Evolutionary conservation across 2,888 invertebrate genomes (phyloP).

Genomic region (Aelia acuminata): DNA sequence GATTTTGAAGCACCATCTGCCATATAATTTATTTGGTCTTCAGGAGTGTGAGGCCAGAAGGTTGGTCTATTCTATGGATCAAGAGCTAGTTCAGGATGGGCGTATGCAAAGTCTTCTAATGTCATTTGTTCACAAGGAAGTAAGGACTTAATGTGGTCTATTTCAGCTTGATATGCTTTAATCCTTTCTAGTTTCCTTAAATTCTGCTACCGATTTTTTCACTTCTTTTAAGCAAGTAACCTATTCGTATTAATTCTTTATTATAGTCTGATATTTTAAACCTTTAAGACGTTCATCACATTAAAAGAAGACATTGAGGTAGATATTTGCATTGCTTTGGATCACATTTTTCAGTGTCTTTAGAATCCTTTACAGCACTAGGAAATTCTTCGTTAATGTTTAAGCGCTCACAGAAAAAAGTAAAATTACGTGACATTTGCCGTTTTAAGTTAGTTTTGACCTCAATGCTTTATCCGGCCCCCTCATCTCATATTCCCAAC

Average conservation of each 20-base stretch:
- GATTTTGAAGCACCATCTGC: neutral
- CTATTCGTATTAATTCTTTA: too few species aligned
- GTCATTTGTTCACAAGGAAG: conserved; percentile 92
- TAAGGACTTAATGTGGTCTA: conserved; percentile 77
- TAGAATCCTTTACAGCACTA: neutral
- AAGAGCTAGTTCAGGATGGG: conserved; percentile 79
- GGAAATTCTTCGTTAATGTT: neutral
- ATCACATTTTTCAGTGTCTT: neutral
- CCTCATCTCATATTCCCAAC: neutral
- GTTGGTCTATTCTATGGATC: conserved; percentile 85
- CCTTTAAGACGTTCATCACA: too few species aligned
- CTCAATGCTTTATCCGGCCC: neutral
- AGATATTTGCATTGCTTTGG: neutral
- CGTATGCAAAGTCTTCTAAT: conserved; percentile 86
- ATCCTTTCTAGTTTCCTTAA: conserved; percentile 76
- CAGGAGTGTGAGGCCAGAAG: conserved; percentile 86
- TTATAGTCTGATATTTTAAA: too few species aligned
- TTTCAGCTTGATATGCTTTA: conserved; percentile 75
- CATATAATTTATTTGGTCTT: conserved; percentile 76
- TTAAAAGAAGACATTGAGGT: too few species aligned
- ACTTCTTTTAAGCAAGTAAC: too few species aligned
- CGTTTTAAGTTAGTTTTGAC: neutral
- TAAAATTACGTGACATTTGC: neutral
- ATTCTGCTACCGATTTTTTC: conserved; percentile 76
- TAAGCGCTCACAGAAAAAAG: neutral